Conservation (phyloP, 2,113 vertebrate genomes). For the Actenoides hombroni region DNA sequence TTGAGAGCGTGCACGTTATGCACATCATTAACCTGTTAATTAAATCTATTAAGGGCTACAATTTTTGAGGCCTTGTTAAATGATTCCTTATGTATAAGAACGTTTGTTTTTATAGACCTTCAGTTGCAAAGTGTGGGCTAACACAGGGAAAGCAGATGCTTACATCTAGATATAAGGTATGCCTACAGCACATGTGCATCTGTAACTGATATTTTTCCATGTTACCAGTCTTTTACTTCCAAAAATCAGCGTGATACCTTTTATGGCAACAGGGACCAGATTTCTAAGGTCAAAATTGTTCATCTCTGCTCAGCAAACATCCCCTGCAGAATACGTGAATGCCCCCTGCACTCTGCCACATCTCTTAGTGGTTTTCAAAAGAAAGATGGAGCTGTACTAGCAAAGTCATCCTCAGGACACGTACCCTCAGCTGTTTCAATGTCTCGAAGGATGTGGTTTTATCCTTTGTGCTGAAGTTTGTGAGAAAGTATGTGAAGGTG, state of each 20-base stretch:
- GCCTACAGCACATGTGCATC: background rate
- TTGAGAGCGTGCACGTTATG: background rate
- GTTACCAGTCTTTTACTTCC: background rate
- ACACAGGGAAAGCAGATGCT: background rate
- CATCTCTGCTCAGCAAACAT: background rate
- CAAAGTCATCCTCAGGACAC: background rate
- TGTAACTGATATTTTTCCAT: background rate
- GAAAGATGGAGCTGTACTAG: background rate
- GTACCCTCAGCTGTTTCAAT: background rate
- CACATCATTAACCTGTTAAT: conserved; percentile 65
- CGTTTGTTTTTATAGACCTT: background rate
- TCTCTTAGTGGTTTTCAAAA: background rate
- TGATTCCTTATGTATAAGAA: conserved; percentile 5
- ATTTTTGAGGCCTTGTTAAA: conserved; percentile 48
- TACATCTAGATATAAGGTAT: background rate
- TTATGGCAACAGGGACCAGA: background rate
- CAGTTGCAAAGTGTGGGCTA: background rate
- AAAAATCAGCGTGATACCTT: background rate
- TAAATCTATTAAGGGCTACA: conserved; percentile 32
- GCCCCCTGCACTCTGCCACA: background rate
- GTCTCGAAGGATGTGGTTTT: background rate
- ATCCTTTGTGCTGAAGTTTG: background rate
- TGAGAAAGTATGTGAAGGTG: background rate
- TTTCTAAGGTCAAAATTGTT: background rate
- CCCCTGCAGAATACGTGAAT: background rate